Percentiles rank a stretch among this genome's conserved stretches.
Evolutionary conservation across 2,888 invertebrate genomes (phyloP).

Genomic region (Orthonychiurus folsomi): DNA sequence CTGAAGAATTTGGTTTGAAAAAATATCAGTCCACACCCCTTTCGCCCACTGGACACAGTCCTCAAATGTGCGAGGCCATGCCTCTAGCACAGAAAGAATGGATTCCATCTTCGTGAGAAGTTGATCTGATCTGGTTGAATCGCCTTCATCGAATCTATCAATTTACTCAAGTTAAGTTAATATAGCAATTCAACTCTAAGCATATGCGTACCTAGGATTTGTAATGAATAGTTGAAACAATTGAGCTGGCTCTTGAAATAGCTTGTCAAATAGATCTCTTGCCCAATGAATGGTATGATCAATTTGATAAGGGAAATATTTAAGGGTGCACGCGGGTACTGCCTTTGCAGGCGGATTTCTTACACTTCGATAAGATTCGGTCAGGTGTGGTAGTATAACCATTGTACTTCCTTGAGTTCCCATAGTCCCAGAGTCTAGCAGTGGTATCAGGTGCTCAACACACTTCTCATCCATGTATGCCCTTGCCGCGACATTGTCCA

Average conservation of each 20-base stretch:
- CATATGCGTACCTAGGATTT: not conserved
- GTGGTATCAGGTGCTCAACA: slow-evolving; percentile 90
- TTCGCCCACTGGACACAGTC: slow-evolving; percentile 90
- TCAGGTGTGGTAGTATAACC: slow-evolving; percentile 90
- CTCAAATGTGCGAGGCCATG: too few relatives aligned
- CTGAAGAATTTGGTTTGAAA: slow-evolving; percentile 88
- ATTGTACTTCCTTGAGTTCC: slow-evolving; percentile 96
- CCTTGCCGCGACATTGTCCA: slow-evolving; percentile 95
- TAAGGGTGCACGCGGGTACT: slow-evolving; percentile 96
- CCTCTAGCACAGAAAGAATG: too few relatives aligned
- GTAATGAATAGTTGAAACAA: not conserved
- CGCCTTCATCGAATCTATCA: too few relatives aligned
- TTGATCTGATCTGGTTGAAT: too few relatives aligned
- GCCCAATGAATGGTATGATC: slow-evolving; percentile 92
- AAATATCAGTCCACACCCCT: slow-evolving; percentile 65
- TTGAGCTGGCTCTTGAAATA: slow-evolving; percentile 53
- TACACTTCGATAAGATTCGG: slow-evolving; percentile 90
- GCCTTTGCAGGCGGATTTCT: slow-evolving; percentile 98
- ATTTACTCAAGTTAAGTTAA: too few relatives aligned
- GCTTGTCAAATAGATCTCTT: slow-evolving; percentile 83
- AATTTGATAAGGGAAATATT: slow-evolving; percentile 98
- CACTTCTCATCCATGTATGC: slow-evolving; percentile 97
- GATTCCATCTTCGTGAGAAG: slow-evolving; percentile 67
- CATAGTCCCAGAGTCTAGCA: slow-evolving; percentile 93
- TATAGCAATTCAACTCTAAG: too few relatives aligned